A percentile compares a stretch with the other conserved stretches of the same genome.
Conservation (phyloP, 2,113 vertebrate genomes). For the Dasyurus viverrinus region DNA sequence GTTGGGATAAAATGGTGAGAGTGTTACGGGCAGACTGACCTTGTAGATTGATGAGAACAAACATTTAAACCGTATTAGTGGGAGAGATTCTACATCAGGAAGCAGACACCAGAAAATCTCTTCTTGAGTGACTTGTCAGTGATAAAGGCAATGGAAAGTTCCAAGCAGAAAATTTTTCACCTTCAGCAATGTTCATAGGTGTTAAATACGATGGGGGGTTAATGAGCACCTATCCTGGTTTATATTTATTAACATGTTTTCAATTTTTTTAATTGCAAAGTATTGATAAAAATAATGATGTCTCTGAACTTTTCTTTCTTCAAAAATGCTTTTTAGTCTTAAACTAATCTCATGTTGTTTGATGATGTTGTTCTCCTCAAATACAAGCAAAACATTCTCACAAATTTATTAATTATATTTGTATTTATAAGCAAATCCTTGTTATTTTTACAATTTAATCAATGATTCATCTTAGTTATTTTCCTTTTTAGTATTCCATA, state of each 20-base stretch:
- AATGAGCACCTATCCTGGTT: background rate
- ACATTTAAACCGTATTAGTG: background rate
- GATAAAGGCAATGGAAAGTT: background rate
- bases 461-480: background rate
- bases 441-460: background rate
- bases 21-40: background rate
- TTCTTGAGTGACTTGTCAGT: background rate
- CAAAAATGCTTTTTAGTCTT: background rate
- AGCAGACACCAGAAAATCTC: conserved; percentile 7
- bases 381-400: background rate
- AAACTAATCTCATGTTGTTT: background rate
- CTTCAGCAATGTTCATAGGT: conserved; percentile 18
- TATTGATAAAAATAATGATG: background rate
- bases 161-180: background rate
- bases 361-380: background rate
- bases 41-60: background rate
- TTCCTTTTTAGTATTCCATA: background rate
- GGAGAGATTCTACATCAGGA: background rate
- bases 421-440: background rate
- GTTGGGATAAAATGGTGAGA: background rate
- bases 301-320: too few species aligned
- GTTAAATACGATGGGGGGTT: background rate
- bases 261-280: background rate
- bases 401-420: background rate
- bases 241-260: background rate